Conservation (phyloP, 2,797 vertebrate species). For the Diplodus puntazzo region DNA sequence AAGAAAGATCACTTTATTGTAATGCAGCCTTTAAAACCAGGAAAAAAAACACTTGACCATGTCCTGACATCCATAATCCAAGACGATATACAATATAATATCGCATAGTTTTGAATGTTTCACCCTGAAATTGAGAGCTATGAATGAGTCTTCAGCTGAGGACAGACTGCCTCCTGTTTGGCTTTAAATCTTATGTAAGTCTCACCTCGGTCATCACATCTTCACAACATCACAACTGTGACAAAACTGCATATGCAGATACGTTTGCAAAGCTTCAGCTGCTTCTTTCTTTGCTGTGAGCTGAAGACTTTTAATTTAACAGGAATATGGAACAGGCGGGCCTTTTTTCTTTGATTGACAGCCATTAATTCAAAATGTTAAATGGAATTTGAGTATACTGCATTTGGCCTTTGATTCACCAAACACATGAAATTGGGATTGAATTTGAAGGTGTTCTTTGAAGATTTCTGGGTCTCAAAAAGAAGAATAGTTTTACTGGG, state of each 20-base stretch:
- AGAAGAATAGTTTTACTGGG: conserved; percentile 18
- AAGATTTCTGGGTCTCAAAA: conserved; percentile 10
- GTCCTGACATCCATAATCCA: too few species aligned
- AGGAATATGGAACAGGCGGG: not conserved
- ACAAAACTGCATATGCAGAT: not conserved
- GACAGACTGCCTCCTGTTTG: not conserved
- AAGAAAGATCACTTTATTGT: too few species aligned
- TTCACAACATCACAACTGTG: not conserved
- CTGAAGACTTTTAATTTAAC: not conserved
- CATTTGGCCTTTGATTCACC: not conserved
- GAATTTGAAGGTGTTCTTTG: conserved; percentile 1
- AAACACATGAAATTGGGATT: conserved; percentile 2
- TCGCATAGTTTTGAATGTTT: not conserved
- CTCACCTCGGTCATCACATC: not conserved
- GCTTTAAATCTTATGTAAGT: not conserved
- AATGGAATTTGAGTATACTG: not conserved
- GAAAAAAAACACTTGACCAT: too few species aligned
- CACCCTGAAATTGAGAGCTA: not conserved
- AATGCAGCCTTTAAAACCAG: too few species aligned
- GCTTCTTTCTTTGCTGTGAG: not conserved
- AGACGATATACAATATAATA: too few species aligned
- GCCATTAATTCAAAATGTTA: not conserved
- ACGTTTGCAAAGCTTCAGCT: not conserved
- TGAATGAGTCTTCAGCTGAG: not conserved
- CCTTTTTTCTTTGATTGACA: not conserved